Evolutionary conservation across 2,888 invertebrate genomes (phyloP), one percentile per base, ranked within the genome.

Genomic region (Fissipunctia ypsillon): DNA sequence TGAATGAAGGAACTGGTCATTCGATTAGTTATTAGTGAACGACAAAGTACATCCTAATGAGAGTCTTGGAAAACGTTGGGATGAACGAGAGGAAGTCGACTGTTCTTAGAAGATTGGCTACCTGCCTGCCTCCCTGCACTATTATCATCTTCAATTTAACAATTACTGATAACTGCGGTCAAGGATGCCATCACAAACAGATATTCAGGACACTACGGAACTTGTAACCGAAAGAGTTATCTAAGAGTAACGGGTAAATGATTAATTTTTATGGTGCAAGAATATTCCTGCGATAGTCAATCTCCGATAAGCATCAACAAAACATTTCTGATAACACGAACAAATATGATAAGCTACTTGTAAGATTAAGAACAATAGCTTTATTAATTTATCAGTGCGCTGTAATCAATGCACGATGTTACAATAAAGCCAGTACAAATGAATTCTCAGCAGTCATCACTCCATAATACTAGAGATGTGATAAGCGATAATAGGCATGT

Each of bases 281-380:
- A 52, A 61, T 67, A 67, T 66, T 77, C 52, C 50, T 56, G 16
- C 64, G 67, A 61, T 73, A 76, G 50, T 73, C 74, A 79, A 73
- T 63, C 69, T 75, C 41, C 52, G 87, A 86, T 86, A 68, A 84
- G 48, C 57, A 83, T 85, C 81, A 77, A 83, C 61, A 80, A 78
- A 78, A 72, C 59, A 70, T 68, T 59, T 56, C 25, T 72, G 84
- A 82, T 82, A 82, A 82, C 60, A 65, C 10, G 48, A 64, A 84
- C 59, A 70, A 54, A 64, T 50, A 60, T 41, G 84, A 80, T 81
- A 84, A 81, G 76, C 84, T 76, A 56, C 81, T 50, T 68, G 35
- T 56, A 65, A 52, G 81, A 71, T 71, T 71, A 84, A 56, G 60
- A 70, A 68, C 81, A 65, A 84, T 76, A 69, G 50, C n/a, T 50